A percentile compares a stretch with the other conserved stretches of the same genome.
Evolutionary conservation across 37 sponge, comb jelly and placozoan species (phyloP).

Genomic region (Ianthella basta): DNA sequence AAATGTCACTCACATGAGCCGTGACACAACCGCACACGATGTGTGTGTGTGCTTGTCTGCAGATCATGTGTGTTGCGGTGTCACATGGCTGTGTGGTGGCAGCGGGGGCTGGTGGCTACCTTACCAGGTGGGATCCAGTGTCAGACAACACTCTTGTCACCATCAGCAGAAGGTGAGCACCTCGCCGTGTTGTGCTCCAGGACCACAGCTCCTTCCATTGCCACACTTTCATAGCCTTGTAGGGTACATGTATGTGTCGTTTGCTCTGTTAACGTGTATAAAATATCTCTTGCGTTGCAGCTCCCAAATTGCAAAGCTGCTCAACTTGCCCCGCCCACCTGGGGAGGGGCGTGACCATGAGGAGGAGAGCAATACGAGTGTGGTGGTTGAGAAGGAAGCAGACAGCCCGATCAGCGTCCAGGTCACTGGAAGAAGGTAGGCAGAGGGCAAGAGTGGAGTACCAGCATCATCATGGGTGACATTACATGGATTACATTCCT

Average conservation of each 20-base stretch:
- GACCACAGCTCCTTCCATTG: background rate
- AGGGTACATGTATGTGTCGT: background rate
- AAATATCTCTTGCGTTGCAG: background rate
- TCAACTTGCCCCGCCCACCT: slow-evolving; percentile 24
- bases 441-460: background rate
- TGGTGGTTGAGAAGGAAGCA: background rate
- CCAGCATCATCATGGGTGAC: no score
- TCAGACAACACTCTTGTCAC: slow-evolving; percentile 4
- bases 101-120: slow-evolving; percentile 1
- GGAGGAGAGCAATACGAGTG: background rate
- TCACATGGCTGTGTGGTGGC: slow-evolving; percentile 24
- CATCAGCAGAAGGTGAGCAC: slow-evolving; percentile 27
- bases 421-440: slow-evolving; percentile 6
- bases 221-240: background rate
- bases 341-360: slow-evolving; percentile 25
- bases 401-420: slow-evolving; percentile 3
- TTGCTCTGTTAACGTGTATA: no score
- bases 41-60: background rate
- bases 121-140: slow-evolving; percentile 10
- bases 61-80: slow-evolving; percentile 18
- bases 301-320: slow-evolving; percentile 5
- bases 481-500: background rate
- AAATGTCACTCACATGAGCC: no score
- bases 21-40: no score
- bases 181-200: background rate